Conservation (phyloP, 2,797 vertebrate species). For the Pangasius krempfi region DNA sequence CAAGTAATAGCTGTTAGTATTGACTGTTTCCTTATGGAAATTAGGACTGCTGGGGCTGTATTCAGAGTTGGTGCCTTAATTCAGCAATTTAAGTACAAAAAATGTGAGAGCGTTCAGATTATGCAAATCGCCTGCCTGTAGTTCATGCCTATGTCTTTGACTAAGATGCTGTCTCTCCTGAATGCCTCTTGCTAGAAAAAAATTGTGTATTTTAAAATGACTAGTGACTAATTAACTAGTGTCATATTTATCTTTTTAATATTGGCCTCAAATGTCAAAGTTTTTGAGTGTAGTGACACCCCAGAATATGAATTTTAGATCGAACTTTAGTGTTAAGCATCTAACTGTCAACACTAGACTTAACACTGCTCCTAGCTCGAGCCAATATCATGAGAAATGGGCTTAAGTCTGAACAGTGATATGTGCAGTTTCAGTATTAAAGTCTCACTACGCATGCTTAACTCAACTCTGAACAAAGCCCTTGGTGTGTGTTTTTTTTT, state of each 20-base stretch:
- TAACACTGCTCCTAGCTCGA: background rate
- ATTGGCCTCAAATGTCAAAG: background rate
- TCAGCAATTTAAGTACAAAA: background rate
- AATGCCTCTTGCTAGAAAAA: background rate
- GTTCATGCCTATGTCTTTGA: background rate
- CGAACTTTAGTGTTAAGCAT: background rate
- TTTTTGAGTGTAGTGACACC: background rate
- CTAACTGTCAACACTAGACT: background rate
- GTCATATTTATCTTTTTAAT: background rate
- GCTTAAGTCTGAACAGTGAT: background rate
- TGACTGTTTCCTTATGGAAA: background rate
- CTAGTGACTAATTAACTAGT: background rate
- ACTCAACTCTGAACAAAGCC: background rate
- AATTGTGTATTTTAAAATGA: background rate
- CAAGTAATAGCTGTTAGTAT: conserved; percentile 61
- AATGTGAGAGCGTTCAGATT: background rate
- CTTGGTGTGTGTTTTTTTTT: background rate
- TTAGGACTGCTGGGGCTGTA: background rate
- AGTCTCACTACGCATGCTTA: background rate
- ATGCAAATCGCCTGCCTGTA: background rate
- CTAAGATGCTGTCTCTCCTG: background rate
- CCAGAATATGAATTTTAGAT: background rate
- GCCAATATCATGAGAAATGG: background rate
- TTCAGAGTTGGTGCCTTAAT: background rate
- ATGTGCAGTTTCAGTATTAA: background rate